Conservation (phyloP, 2,113 vertebrate genomes). For the Rhombomys opimus region DNA sequence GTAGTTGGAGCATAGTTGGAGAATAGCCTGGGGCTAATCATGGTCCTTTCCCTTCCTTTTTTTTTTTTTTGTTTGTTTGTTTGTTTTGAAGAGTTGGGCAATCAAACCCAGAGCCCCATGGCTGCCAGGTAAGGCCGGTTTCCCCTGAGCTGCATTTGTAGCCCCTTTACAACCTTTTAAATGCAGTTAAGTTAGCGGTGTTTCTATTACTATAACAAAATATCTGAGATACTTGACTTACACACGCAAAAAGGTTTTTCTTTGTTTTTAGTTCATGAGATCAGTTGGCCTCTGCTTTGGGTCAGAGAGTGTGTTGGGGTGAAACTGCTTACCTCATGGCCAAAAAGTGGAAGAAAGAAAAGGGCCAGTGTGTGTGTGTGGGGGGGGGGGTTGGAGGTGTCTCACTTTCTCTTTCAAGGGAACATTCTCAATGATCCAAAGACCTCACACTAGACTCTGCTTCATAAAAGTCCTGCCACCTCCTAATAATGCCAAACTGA, state of each 20-base stretch:
- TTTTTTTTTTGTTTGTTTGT: background rate
- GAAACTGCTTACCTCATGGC: background rate
- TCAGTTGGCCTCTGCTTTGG: background rate
- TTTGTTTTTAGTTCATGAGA: background rate
- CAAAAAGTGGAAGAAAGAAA: background rate
- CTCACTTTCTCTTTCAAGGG: background rate
- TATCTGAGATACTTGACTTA: background rate
- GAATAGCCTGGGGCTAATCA: slow-evolving; percentile 4
- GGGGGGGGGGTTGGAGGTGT: background rate
- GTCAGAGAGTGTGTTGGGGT: background rate
- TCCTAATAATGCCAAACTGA: background rate
- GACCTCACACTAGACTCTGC: background rate
- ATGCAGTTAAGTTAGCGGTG: background rate
- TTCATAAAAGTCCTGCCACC: background rate
- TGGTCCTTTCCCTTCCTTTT: background rate
- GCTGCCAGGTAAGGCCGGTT: background rate
- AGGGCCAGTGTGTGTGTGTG: background rate
- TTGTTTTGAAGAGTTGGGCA: background rate
- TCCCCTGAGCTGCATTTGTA: background rate
- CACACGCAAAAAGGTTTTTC: background rate
- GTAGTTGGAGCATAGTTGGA: background rate
- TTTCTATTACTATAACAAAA: background rate
- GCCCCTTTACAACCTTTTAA: background rate
- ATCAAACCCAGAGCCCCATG: background rate
- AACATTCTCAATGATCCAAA: background rate